Evolutionary conservation across 2,888 invertebrate genomes (phyloP).

Genomic region (Volucella inflata): DNA sequence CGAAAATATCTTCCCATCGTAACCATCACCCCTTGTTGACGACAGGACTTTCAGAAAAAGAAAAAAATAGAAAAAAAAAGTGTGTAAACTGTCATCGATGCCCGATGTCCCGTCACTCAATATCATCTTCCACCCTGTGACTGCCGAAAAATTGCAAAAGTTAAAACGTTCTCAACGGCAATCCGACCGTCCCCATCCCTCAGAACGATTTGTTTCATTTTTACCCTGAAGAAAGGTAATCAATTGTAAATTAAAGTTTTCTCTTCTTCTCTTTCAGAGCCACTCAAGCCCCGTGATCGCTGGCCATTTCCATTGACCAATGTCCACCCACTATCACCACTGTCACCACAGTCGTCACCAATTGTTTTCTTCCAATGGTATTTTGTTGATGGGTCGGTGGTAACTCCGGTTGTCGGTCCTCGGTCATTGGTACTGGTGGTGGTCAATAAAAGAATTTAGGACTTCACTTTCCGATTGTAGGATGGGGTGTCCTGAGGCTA

Average conservation of each 20-base stretch:
- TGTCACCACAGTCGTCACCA: neutral
- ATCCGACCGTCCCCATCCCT: neutral
- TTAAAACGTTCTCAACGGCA: slow-evolving; percentile 10
- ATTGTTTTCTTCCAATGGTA: slow-evolving; percentile 47
- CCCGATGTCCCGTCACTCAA: slow-evolving; percentile 37
- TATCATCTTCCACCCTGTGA: slow-evolving; percentile 33
- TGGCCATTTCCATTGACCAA: slow-evolving; percentile 25
- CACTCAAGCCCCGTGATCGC: slow-evolving; percentile 62
- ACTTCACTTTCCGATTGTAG: slow-evolving; percentile 65
- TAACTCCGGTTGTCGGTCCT: neutral
- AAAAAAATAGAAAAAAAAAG: slow-evolving; percentile 3
- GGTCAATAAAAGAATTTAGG: slow-evolving; percentile 75
- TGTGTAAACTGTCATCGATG: slow-evolving; percentile 62
- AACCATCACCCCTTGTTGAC: slow-evolving; percentile 1
- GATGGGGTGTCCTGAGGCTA: neutral
- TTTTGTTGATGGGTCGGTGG: slow-evolving; percentile 13
- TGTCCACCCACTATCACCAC: neutral
- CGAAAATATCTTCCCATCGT: slow-evolving; percentile 36
- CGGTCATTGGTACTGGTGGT: slow-evolving; percentile 8
- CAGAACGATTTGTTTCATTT: slow-evolving; percentile 41
- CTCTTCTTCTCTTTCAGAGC: slow-evolving; percentile 65
- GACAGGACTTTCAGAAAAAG: neutral
- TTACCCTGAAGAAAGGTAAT: slow-evolving; percentile 62
- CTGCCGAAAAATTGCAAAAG: neutral
- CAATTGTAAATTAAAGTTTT: slow-evolving; percentile 74